These are phyloP conservation scores for Tringa solitaria DNA, from an alignment of 2,113 vertebrate genomes.

Conservation along the genomic window DNA sequence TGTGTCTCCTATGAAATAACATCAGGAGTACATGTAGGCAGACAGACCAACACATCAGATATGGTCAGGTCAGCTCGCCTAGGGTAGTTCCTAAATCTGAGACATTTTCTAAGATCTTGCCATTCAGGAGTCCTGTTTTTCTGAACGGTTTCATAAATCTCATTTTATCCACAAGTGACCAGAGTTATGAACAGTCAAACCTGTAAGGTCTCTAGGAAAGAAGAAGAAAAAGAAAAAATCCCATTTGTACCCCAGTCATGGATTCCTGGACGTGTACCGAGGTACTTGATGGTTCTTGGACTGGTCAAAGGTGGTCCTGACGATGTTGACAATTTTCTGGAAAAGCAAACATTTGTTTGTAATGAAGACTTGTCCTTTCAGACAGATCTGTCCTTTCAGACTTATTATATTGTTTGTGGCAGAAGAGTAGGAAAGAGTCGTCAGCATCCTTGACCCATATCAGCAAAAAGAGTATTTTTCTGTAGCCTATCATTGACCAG, in stretches of 20 bases:
- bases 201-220: not conserved
- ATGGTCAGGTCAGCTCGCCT: not conserved
- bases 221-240: not conserved
- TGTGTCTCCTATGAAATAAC: not conserved
- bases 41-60: not conserved
- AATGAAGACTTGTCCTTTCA: not conserved
- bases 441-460: not conserved
- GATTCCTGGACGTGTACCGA: accelerated
- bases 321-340: not conserved
- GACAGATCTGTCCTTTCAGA: not conserved
- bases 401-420: not conserved
- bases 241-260: not conserved
- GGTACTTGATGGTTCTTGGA: not conserved
- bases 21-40: not conserved
- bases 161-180: not conserved
- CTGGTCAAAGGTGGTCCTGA: not conserved
- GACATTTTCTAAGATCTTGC: not conserved
- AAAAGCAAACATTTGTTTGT: not conserved
- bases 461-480: not conserved
- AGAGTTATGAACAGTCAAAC: not conserved
- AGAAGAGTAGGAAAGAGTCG: not conserved
- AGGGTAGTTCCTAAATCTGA: not conserved
- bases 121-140: not conserved
- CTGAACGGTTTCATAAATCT: not conserved
- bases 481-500: not conserved